These are phyloP conservation scores for Neolamprologus sp. DNA, from an alignment of 2,113 vertebrate species.

Conservation along the genomic window DNA sequence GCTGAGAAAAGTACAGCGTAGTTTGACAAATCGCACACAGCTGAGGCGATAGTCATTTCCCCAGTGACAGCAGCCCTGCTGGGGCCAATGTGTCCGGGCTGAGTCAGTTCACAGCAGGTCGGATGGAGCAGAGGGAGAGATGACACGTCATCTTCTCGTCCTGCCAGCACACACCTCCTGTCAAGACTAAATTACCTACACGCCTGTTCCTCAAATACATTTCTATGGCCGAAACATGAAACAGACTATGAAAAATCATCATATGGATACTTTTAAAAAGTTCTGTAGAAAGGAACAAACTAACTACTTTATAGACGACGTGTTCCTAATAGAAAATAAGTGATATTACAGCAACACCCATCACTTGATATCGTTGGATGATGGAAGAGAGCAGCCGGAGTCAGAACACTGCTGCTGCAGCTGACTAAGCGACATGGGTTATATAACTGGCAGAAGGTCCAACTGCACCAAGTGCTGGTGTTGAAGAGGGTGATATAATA, in stretches of 20 bases:
- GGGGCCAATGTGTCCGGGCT: slow-evolving; percentile 31
- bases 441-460: slow-evolving; percentile 50
- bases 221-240: neutral
- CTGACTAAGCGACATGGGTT: slow-evolving; percentile 57
- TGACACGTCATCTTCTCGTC: slow-evolving; percentile 15
- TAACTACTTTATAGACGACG: neutral
- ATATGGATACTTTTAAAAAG: neutral
- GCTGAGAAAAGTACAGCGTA: neutral
- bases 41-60: neutral
- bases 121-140: slow-evolving; percentile 23
- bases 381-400: slow-evolving; percentile 44
- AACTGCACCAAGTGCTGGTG: neutral
- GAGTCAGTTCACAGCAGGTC: slow-evolving; percentile 57
- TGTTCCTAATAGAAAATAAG: neutral
- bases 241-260: neutral
- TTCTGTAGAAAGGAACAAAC: neutral
- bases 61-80: slow-evolving; percentile 27
- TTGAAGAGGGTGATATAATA: neutral
- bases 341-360: neutral
- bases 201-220: neutral
- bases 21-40: neutral
- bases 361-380: neutral
- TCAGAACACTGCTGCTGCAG: slow-evolving; percentile 13
- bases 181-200: neutral
- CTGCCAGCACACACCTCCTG: slow-evolving; percentile 36